Evolutionary conservation across 2,113 vertebrate species (phyloP).

Genomic region (Microtus oregoni): DNA sequence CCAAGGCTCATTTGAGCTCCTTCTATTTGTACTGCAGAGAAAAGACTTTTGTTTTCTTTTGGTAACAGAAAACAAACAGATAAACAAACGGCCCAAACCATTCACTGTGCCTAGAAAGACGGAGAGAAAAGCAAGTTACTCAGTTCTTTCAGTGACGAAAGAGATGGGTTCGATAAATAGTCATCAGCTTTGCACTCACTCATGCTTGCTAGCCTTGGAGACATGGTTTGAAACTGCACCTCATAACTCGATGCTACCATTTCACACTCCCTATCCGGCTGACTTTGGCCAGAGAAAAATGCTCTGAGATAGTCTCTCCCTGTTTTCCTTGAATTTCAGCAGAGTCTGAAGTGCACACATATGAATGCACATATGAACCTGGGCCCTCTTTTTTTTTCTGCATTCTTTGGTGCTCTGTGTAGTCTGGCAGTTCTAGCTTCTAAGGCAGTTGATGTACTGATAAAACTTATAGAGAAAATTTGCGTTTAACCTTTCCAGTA

Average conservation of each 20-base stretch:
- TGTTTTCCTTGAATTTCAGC: background rate
- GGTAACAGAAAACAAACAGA: background rate
- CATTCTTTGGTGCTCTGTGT: background rate
- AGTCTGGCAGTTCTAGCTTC: background rate
- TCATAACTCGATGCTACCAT: background rate
- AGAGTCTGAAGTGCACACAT: rapidly evolving
- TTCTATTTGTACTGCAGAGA: background rate
- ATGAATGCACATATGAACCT: rapidly evolving
- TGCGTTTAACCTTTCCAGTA: conserved; percentile 32
- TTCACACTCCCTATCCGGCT: background rate
- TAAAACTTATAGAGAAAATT: conserved; percentile 21
- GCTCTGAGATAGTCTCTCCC: rapidly evolving
- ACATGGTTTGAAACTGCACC: rapidly evolving
- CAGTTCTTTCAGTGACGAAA: background rate
- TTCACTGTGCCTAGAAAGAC: background rate
- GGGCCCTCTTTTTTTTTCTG: background rate
- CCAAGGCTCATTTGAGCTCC: background rate
- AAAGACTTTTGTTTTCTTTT: background rate
- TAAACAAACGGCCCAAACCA: background rate
- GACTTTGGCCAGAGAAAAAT: background rate
- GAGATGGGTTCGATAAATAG: background rate
- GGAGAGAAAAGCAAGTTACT: background rate
- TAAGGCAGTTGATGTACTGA: background rate
- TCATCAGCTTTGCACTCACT: background rate
- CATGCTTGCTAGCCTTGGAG: background rate